These are phyloP conservation scores for Leptura quadrifasciata DNA, from an alignment of 2,888 invertebrate genomes.

Conservation along the genomic window DNA sequence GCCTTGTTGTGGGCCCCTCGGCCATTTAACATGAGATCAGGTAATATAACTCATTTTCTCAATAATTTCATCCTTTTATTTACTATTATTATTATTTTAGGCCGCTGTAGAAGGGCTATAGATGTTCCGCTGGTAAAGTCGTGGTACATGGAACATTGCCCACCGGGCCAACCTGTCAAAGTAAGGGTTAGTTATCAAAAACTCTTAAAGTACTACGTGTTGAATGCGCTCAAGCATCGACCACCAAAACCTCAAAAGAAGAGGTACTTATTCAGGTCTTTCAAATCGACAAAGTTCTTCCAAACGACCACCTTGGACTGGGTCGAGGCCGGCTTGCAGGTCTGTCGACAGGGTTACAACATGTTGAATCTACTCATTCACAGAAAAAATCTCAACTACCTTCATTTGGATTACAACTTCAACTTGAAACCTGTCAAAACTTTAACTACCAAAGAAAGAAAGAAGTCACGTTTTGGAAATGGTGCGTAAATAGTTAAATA, in stretches of 20 bases:
- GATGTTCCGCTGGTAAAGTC: slow-evolving; percentile 98
- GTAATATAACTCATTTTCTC: slow-evolving; percentile 69
- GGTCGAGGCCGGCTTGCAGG: slow-evolving; percentile 99
- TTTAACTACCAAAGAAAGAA: slow-evolving; percentile 98
- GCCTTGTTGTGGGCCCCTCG: slow-evolving; percentile 97
- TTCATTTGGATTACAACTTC: slow-evolving; percentile 99
- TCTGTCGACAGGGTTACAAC: slow-evolving; percentile 99
- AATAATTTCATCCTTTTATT: not conserved
- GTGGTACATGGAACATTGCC: slow-evolving; percentile 97
- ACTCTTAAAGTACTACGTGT: slow-evolving; percentile 96
- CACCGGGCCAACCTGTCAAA: slow-evolving; percentile 98
- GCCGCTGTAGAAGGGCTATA: slow-evolving; percentile 93
- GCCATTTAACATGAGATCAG: slow-evolving; percentile 97
- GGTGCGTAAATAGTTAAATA: too few species aligned
- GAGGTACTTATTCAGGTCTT: slow-evolving; percentile 97
- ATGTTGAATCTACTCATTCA: slow-evolving; percentile 99
- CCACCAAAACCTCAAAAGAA: slow-evolving; percentile 99
- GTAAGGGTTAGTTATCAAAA: slow-evolving; percentile 99
- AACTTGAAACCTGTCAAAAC: slow-evolving; percentile 99
- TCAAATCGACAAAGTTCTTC: slow-evolving; percentile 99
- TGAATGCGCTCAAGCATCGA: slow-evolving; percentile 97
- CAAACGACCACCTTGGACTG: slow-evolving; percentile 99
- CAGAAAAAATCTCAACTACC: slow-evolving; percentile 98
- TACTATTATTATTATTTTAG: slow-evolving; percentile 71
- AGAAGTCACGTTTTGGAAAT: slow-evolving; percentile 97